These are phyloP conservation scores for Nannoperca australis DNA, from an alignment of 2,797 vertebrate genomes.

Conservation along the genomic window DNA sequence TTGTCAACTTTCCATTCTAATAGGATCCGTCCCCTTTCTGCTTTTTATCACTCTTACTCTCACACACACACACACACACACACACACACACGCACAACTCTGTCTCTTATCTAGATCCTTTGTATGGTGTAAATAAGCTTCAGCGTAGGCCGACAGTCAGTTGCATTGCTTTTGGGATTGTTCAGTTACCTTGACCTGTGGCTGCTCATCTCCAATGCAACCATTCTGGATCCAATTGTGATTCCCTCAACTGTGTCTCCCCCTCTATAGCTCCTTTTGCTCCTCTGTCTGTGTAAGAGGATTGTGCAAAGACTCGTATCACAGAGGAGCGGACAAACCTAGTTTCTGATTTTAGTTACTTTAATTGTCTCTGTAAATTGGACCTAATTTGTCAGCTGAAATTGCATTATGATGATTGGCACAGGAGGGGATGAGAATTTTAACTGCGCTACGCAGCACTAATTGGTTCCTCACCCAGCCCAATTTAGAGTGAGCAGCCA, in stretches of 20 bases:
- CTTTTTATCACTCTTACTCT: slow-evolving; percentile 42
- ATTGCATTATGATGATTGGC: slow-evolving; percentile 83
- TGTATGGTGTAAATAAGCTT: slow-evolving; percentile 64
- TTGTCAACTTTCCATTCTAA: slow-evolving; percentile 49
- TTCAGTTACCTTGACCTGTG: slow-evolving; percentile 52
- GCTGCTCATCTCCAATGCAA: slow-evolving; percentile 49
- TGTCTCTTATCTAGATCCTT: slow-evolving; percentile 65
- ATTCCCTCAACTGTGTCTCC: slow-evolving; percentile 46
- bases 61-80: background rate
- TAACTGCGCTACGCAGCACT: slow-evolving; percentile 58
- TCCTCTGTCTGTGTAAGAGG: slow-evolving; percentile 2
- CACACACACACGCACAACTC: background rate
- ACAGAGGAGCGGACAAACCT: background rate
- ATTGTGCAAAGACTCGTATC: slow-evolving; percentile 32
- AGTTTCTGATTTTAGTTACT: slow-evolving; percentile 60
- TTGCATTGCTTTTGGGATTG: slow-evolving; percentile 49
- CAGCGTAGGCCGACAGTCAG: slow-evolving; percentile 34
- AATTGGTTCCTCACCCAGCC: slow-evolving; percentile 69
- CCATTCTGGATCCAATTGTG: slow-evolving; percentile 48
- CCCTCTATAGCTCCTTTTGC: slow-evolving; percentile 4
- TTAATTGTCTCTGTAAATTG: slow-evolving; percentile 76
- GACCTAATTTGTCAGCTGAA: slow-evolving; percentile 77
- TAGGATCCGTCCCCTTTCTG: slow-evolving; percentile 26
- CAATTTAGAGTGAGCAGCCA: slow-evolving; percentile 68
- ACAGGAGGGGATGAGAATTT: slow-evolving; percentile 72